These are phyloP conservation scores for Acridotheres tristis DNA, from an alignment of 2,797 vertebrate species.

Conservation along the genomic window DNA sequence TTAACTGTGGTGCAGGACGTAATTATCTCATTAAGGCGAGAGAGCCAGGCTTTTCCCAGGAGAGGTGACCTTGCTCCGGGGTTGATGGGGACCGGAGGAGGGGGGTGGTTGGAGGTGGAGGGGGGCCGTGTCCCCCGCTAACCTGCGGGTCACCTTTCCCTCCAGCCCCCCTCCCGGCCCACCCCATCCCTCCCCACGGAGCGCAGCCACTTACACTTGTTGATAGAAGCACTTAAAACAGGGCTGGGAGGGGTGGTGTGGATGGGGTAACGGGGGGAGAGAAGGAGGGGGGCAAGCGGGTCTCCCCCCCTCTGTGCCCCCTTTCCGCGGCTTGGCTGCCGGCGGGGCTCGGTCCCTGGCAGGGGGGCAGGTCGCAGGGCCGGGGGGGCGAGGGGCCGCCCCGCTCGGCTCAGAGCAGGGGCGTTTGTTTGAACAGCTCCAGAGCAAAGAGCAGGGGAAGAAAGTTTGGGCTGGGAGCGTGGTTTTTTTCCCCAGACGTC, in stretches of 20 bases:
- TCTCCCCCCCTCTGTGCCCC: not conserved
- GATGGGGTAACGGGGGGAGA: not conserved
- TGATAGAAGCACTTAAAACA: slow-evolving; percentile 48
- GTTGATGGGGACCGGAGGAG: slow-evolving; percentile 9
- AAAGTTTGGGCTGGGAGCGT: slow-evolving; percentile 58
- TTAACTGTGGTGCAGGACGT: slow-evolving; percentile 43
- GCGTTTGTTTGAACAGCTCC: slow-evolving; percentile 50
- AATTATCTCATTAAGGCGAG: slow-evolving; percentile 60
- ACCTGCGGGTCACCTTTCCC: slow-evolving; percentile 1
- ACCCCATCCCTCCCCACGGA: not conserved
- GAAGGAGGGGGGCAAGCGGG: not conserved
- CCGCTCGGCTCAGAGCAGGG: slow-evolving; percentile 42
- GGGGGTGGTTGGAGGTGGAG: not conserved
- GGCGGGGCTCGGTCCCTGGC: slow-evolving; percentile 14
- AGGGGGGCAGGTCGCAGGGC: slow-evolving; percentile 47
- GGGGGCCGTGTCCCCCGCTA: not conserved
- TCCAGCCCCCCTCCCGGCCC: not conserved
- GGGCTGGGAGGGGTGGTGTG: not conserved
- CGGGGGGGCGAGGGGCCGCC: slow-evolving; percentile 13
- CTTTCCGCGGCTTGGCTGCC: not conserved
- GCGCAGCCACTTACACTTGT: slow-evolving; percentile 34
- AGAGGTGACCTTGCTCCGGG: not conserved
- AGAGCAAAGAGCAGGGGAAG: slow-evolving; percentile 36
- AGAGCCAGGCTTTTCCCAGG: slow-evolving; percentile 50
- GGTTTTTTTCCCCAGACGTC: slow-evolving; percentile 65